phyloP scores from a whole-genome alignment of 2,113 vertebrate species.

The Actinemys pallida region DNA sequence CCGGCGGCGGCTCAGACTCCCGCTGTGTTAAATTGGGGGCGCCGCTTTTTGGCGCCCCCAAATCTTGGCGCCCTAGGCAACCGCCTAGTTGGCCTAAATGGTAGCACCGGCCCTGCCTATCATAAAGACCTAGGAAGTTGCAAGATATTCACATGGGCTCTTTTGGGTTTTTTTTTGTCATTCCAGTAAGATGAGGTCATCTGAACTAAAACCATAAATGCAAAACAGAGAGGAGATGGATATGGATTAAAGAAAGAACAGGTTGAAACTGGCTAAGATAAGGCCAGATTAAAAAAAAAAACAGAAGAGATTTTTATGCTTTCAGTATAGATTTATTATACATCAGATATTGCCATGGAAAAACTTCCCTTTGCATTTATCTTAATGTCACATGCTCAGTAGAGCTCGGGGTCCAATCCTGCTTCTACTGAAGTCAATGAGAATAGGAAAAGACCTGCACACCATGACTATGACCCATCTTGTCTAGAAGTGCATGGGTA shows the following conservation, averaged over 20 bases:
- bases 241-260: background rate
- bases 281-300: background rate
- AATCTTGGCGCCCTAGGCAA: too few relatives aligned
- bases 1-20: too few relatives aligned
- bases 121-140: background rate
- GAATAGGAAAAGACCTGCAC: background rate
- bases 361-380: background rate
- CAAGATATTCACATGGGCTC: background rate
- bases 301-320: background rate
- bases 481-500: background rate
- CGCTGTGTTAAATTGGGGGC: too few relatives aligned
- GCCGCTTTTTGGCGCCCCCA: too few relatives aligned
- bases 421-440: background rate
- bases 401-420: background rate
- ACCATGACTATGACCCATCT: background rate
- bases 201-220: background rate
- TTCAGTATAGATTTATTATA: background rate
- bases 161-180: background rate
- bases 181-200: background rate
- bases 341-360: background rate
- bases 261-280: accelerated
- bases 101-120: background rate
- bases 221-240: background rate
- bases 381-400: background rate
- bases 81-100: too few relatives aligned